A percentile compares a stretch with the other conserved stretches of the same genome.
phyloP scores from a whole-genome alignment of 2,113 vertebrate species.

The Ciconia boyciana region DNA sequence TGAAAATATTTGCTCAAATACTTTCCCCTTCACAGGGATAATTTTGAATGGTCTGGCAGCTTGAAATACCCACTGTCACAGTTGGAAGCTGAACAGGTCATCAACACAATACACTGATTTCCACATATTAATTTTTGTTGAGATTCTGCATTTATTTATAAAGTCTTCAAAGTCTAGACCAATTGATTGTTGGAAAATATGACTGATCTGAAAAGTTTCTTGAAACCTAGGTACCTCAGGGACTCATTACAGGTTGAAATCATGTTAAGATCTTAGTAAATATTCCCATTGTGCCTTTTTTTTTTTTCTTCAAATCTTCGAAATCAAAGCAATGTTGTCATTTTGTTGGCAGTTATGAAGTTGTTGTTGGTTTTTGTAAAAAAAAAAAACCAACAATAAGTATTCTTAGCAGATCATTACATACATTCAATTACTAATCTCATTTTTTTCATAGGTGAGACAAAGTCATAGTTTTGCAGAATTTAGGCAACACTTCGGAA shows the following conservation, averaged over 20 bases:
- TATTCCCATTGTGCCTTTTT: background rate
- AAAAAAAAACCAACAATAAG: too few relatives aligned
- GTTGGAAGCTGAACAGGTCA: background rate
- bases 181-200: background rate
- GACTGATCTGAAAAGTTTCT: background rate
- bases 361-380: background rate
- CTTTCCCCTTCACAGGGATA: background rate
- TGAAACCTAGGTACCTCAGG: background rate
- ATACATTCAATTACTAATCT: background rate
- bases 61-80: background rate
- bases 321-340: background rate
- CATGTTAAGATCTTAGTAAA: background rate
- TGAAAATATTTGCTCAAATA: background rate
- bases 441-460: background rate
- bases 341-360: background rate
- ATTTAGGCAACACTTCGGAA: background rate
- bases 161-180: background rate
- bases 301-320: background rate
- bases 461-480: background rate
- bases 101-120: background rate
- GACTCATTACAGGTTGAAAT: background rate
- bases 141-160: background rate
- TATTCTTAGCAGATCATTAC: background rate
- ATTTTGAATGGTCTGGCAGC: background rate
- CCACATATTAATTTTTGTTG: background rate